Base-by-base conservation (phyloP, 1,140 invertebrate species). In the Diploscapter pachys region DNA sequence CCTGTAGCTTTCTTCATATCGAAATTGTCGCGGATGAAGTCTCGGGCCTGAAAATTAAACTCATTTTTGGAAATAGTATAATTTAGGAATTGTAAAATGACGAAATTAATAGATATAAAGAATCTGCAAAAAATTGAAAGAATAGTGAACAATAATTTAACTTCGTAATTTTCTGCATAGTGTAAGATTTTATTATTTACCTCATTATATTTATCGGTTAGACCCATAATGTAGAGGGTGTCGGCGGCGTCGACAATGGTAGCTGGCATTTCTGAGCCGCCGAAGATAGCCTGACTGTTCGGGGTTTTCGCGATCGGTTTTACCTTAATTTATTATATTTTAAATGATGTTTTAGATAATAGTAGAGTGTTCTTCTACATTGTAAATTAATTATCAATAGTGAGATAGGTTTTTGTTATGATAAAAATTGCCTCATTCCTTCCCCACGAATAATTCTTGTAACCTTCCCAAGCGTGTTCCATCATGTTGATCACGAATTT, bases 231-330 rank as follows among this genome's bases (percentile, higher is more conserved):
- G 85, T 93, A 97, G 6, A 99, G 89, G 0, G 97, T 99, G 86
- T 99, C 96, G 61, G 98, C 87, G 2, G 93, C 94, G 86, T 99
- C 97, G 6, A 99, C 91, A 78, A 99, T 98, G 2, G 95, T 95
- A 6, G 94, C 95, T 0, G 96, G 96, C 71, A 85, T 70, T 6
- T 71, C 62, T 31, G 78, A 81, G 31, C 75, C 62, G 0, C 96
- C 96, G 87, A 99, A 99, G 72, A 99, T 93, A 82, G 93, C 94
- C 50, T 76, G 92, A 78, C 91, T 91, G 87, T 99, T 96, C 6
- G 93, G 92, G 6, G 90, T 89, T 85, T 93, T 94, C 49, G 91
- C 91, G n/a, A 98, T 90, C 0, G 97, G 96, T 80, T 91, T 90
- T 80, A 99, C 87, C 59, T 72, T 31, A 72, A 11, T 71, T 69